Percentiles rank a stretch among this genome's conserved stretches.
phyloP scores from a whole-genome alignment of 2,888 invertebrate species.

The Nemurella pictetii region DNA sequence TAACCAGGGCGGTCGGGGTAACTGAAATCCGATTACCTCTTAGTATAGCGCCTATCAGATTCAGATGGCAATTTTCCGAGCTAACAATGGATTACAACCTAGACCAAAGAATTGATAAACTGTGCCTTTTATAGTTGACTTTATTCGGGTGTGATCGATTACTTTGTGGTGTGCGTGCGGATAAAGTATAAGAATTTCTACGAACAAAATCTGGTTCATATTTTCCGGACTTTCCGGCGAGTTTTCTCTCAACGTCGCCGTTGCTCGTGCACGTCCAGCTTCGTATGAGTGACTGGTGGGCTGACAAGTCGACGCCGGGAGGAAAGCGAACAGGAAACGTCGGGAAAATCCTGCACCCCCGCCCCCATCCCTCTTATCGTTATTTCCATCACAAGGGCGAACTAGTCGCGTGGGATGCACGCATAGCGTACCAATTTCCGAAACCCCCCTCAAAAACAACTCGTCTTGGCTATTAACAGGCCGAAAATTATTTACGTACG shows the following conservation, averaged over 20 bases:
- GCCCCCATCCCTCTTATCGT: too few relatives aligned
- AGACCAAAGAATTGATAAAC: too few relatives aligned
- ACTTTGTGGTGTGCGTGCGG: not conserved
- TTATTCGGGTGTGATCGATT: not conserved
- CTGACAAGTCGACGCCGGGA: not conserved
- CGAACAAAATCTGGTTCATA: not conserved
- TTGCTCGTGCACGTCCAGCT: not conserved
- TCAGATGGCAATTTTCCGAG: too few relatives aligned
- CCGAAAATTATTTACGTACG: slow-evolving; percentile 34
- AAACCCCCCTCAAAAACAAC: not conserved
- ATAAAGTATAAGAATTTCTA: not conserved
- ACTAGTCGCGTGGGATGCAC: too few relatives aligned
- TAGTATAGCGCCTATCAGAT: too few relatives aligned
- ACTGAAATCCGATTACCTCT: too few relatives aligned
- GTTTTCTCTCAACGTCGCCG: not conserved
- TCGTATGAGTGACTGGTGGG: not conserved
- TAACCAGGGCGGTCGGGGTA: too few relatives aligned
- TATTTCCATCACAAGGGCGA: not conserved
- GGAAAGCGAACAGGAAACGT: not conserved
- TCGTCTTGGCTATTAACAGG: not conserved
- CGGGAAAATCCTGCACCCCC: not conserved
- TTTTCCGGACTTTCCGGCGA: not conserved
- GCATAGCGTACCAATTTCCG: not conserved
- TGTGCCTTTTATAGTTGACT: too few relatives aligned
- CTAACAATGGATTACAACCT: not conserved